Base-by-base conservation (phyloP, 2,797 vertebrate genomes). In the Pygocentrus nattereri region DNA sequence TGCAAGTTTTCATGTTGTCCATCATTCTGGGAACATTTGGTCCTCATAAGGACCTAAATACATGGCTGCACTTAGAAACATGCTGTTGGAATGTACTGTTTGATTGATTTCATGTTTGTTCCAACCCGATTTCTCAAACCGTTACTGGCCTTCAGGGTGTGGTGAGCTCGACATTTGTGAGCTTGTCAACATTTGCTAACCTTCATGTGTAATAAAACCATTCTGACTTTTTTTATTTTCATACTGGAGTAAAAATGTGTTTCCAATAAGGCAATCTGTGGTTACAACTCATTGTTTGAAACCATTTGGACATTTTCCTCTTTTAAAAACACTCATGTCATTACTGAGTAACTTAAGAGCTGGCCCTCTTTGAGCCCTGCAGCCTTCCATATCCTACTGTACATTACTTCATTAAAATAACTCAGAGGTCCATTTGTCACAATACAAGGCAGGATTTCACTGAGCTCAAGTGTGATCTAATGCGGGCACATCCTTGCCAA, bases 371-470 rank as follows among this genome's bases (percentile, higher is more conserved):
- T 34, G 25, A 49, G 25, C 71, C 12, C 71, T 25, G 30, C 34
- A 58, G 30, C 52, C 30, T 21, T 59, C 52, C 52, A 23, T 23
- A 52, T 23, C 56, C 47, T 73, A 62, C 78, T 72, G 44, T 41
- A 49, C 47, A 56, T 54, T 52, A 67, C 44, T 80, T 65, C 25
- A 67, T 56, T 80, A 80, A 34, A 80, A 67, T 56, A 67, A 67
- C 73, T 62, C n/a, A 34, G 5, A n/a, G 27, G n/a, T 34, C 56
- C 52, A 61, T 75, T 47, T 59, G 47, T 59, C 64, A 34, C 62
- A 52, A 56, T 59, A 25, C 21, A 19, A 25, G 44, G 2, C 50
- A 75, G 52, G 59, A 49, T 21, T 64, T 38, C 19, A 7, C 25
- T 50, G 23, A 49, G 41, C 74, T 76, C 44, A 76, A 5, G 30